phyloP scores from a whole-genome alignment of 2,113 vertebrate species.

The Hemiprocne comata region DNA sequence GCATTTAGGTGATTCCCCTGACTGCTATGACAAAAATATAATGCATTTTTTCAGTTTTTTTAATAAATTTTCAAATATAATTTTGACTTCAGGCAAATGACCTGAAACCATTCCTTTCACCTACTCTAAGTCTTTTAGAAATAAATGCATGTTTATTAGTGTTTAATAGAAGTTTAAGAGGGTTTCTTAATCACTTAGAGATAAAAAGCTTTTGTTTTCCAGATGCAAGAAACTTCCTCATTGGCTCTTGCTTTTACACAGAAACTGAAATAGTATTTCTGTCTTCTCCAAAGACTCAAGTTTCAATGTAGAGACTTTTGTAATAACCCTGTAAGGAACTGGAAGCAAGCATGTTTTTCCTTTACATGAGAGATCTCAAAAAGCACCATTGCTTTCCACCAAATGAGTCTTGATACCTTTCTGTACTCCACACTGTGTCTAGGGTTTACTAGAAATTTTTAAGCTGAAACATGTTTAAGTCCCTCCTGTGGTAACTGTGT shows the following conservation, averaged over 20 bases:
- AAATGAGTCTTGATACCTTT: neutral
- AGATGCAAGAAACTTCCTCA: neutral
- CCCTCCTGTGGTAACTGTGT: neutral
- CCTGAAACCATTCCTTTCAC: neutral
- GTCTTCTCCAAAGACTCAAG: neutral
- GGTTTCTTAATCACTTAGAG: neutral
- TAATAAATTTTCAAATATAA: neutral
- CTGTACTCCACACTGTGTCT: rapidly evolving
- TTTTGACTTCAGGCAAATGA: neutral
- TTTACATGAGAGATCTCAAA: neutral
- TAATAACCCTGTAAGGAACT: neutral
- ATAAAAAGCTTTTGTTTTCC: neutral
- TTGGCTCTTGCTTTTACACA: neutral
- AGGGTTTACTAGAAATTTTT: neutral
- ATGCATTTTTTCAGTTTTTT: neutral
- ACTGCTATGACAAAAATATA: neutral
- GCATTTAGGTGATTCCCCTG: neutral
- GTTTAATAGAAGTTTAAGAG: neutral
- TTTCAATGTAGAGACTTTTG: neutral
- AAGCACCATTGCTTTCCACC: neutral
- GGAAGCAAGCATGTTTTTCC: neutral
- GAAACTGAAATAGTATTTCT: neutral
- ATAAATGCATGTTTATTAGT: neutral
- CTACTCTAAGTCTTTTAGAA: neutral
- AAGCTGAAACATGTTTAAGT: neutral